Evolutionary conservation across 2,113 vertebrate species (phyloP).

Genomic region (Lampris megalopsis): DNA sequence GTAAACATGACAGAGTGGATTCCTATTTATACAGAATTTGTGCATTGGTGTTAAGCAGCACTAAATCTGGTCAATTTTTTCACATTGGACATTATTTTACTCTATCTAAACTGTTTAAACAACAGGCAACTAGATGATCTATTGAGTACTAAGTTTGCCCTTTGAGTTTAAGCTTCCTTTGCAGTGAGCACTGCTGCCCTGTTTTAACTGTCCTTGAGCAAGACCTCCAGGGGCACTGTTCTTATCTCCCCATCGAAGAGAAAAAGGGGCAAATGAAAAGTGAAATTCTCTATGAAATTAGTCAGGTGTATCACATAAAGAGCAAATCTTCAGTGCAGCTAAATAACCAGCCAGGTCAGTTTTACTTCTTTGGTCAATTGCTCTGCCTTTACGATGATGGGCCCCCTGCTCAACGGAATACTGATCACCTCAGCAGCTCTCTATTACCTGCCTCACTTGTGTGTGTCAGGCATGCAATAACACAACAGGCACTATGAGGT

Average conservation of each 20-base stretch:
- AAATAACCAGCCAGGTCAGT: background rate
- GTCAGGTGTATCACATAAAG: background rate
- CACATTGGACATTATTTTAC: background rate
- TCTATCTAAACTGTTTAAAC: background rate
- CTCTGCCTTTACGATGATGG: background rate
- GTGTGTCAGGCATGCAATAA: background rate
- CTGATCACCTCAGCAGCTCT: background rate
- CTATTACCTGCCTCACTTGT: background rate
- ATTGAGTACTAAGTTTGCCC: background rate
- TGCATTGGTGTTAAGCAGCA: background rate
- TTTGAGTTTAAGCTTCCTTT: background rate
- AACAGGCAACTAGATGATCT: background rate
- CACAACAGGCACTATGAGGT: too few relatives aligned
- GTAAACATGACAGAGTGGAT: background rate
- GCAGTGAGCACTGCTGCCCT: background rate
- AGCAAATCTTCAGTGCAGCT: background rate
- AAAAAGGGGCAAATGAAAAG: background rate
- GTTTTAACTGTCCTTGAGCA: conserved; percentile 10
- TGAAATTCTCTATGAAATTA: background rate
- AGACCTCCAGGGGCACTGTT: conserved; percentile 8
- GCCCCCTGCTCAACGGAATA: background rate
- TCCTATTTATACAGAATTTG: conserved; percentile 1
- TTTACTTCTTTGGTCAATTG: background rate
- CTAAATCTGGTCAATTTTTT: conserved; percentile 3
- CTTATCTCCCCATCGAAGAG: background rate